These are phyloP conservation scores for Rhinella marina DNA, from an alignment of 2,797 vertebrate genomes.

Conservation along the genomic window DNA sequence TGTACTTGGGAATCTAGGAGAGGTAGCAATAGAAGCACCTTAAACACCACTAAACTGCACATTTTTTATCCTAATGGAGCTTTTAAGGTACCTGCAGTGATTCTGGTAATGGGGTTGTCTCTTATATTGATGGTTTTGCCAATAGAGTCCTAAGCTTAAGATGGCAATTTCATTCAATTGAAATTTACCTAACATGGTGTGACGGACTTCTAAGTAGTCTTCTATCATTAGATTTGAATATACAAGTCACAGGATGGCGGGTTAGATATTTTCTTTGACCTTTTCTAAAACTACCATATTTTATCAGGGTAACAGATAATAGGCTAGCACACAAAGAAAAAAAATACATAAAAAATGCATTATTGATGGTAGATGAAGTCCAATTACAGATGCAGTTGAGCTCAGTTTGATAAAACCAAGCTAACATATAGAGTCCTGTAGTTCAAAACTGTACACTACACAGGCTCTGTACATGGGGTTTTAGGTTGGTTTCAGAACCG, in stretches of 20 bases:
- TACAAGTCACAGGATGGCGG: neutral
- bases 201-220: conserved; percentile 42
- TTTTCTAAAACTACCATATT: conserved; percentile 14
- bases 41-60: conserved; percentile 70
- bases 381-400: neutral
- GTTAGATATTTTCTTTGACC: neutral
- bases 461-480: too few species aligned
- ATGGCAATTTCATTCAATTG: conserved; percentile 61
- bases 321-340: neutral
- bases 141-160: conserved; percentile 66
- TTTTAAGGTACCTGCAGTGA: conserved; percentile 70
- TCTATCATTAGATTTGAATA: conserved; percentile 29
- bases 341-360: neutral
- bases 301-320: neutral
- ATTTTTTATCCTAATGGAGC: conserved; percentile 73
- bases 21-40: conserved; percentile 68
- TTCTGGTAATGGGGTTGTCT: conserved; percentile 72
- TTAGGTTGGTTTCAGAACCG: neutral
- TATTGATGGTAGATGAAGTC: neutral
- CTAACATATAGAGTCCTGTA: neutral
- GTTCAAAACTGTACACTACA: neutral
- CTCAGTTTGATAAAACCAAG: neutral
- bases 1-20: conserved; percentile 70
- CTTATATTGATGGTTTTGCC: conserved; percentile 70
- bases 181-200: conserved; percentile 47